Conservation (phyloP, 2,113 vertebrate genomes). For the Gavialis gangeticus region DNA sequence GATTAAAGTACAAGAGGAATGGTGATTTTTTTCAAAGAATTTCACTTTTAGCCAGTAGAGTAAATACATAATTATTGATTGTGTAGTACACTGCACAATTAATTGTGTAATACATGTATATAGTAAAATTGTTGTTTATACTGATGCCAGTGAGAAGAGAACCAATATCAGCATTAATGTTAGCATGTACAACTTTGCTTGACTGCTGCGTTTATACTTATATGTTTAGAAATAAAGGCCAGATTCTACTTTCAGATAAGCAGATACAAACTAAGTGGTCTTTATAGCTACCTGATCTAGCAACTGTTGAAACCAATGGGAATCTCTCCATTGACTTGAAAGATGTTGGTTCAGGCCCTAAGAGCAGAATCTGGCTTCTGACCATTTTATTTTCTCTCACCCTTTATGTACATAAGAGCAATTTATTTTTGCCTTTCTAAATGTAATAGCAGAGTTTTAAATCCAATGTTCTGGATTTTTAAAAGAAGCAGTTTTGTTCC, state of each 20-base stretch:
- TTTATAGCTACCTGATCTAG: background rate
- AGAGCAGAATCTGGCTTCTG: background rate
- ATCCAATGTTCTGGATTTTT: constrained; percentile 38
- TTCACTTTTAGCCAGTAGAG: background rate
- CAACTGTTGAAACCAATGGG: background rate
- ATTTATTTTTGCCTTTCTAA: background rate
- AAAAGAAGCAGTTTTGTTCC: background rate
- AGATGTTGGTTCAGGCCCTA: constrained; percentile 15
- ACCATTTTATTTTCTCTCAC: background rate
- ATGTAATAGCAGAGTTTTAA: constrained; percentile 23
- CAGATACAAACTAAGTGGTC: background rate
- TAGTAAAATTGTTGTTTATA: background rate
- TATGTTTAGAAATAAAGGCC: background rate
- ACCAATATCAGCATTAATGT: background rate
- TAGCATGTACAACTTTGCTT: background rate
- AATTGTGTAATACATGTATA: constrained; percentile 24
- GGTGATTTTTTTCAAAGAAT: background rate
- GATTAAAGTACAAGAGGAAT: background rate
- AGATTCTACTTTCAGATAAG: background rate
- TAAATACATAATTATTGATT: background rate
- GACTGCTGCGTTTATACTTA: background rate
- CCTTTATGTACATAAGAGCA: background rate
- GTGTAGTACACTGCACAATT: background rate
- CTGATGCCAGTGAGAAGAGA: background rate
- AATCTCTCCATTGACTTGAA: background rate